phyloP scores from a whole-genome alignment of 2,888 invertebrate genomes.

The Agrilus mali region DNA sequence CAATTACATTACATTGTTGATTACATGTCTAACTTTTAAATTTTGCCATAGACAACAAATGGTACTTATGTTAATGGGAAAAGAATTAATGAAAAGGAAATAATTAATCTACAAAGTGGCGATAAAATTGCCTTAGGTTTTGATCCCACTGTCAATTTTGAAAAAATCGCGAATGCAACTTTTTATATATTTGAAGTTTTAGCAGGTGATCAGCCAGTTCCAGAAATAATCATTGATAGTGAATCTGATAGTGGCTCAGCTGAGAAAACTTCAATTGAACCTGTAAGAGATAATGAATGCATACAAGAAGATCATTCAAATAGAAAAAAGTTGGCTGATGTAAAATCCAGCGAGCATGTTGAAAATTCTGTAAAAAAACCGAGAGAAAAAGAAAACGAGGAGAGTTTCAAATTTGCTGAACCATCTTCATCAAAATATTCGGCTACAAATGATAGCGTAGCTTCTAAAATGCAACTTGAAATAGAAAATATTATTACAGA shows the following conservation, averaged over 20 bases:
- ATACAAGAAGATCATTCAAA: neutral
- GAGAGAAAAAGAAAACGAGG: no score
- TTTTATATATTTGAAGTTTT: neutral
- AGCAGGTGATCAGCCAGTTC: neutral
- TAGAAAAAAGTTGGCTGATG: neutral
- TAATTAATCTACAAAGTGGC: slow-evolving; percentile 30
- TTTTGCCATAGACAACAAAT: slow-evolving; percentile 42
- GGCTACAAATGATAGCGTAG: no score
- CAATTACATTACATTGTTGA: neutral
- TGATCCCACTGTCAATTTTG: neutral
- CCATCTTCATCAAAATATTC: no score
- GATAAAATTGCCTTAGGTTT: slow-evolving; percentile 44
- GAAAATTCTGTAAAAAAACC: neutral
- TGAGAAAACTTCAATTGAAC: slow-evolving; percentile 1
- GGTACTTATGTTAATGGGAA: slow-evolving; percentile 42
- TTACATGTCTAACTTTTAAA: slow-evolving; percentile 8
- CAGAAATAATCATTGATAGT: neutral
- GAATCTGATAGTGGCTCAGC: neutral
- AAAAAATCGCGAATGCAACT: neutral
- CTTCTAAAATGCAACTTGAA: no score
- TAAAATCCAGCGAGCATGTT: slow-evolving; percentile 1
- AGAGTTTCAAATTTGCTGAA: no score
- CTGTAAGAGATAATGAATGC: neutral
- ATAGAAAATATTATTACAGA: no score
- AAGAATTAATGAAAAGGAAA: slow-evolving; percentile 30